Evolutionary conservation across 2,888 invertebrate genomes (phyloP).

Genomic region (Lissocephala sabroskyi): DNA sequence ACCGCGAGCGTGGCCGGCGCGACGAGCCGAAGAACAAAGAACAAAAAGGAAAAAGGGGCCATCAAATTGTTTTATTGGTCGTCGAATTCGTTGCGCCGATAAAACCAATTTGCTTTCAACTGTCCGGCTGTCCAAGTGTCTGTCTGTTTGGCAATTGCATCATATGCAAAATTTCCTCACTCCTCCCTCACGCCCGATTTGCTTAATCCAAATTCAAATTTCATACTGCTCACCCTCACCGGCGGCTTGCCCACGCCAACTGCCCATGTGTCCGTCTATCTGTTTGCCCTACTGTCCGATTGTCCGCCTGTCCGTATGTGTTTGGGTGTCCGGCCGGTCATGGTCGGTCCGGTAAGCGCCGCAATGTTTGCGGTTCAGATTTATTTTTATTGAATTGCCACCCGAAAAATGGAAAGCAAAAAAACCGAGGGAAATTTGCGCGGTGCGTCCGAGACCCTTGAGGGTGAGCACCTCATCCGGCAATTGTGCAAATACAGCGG

Average conservation of each 20-base stretch:
- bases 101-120: constrained; percentile 48
- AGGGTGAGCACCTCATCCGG: constrained; percentile 22
- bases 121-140: constrained; percentile 14
- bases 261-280: too few species aligned
- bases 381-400: constrained; percentile 61
- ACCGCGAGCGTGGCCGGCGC: neutral
- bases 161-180: constrained; percentile 41
- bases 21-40: constrained; percentile 10
- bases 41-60: constrained; percentile 34
- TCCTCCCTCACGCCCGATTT: constrained; percentile 55
- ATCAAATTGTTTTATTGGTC: constrained; percentile 62
- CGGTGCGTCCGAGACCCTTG: neutral
- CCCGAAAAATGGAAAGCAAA: too few species aligned
- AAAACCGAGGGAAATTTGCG: neutral
- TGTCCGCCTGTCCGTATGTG: too few species aligned
- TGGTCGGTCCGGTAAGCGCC: constrained; percentile 31
- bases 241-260: too few species aligned
- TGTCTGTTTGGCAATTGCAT: neutral
- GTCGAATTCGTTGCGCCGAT: constrained; percentile 49
- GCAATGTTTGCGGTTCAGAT: constrained; percentile 55
- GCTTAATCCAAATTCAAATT: constrained; percentile 62
- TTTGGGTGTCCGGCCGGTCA: constrained; percentile 15
- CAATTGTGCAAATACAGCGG: constrained; percentile 11
- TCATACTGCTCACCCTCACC: neutral
- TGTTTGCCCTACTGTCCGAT: too few species aligned